These are phyloP conservation scores for Ibidorhyncha struthersii DNA, from an alignment of 2,113 vertebrate genomes.

Conservation along the genomic window DNA sequence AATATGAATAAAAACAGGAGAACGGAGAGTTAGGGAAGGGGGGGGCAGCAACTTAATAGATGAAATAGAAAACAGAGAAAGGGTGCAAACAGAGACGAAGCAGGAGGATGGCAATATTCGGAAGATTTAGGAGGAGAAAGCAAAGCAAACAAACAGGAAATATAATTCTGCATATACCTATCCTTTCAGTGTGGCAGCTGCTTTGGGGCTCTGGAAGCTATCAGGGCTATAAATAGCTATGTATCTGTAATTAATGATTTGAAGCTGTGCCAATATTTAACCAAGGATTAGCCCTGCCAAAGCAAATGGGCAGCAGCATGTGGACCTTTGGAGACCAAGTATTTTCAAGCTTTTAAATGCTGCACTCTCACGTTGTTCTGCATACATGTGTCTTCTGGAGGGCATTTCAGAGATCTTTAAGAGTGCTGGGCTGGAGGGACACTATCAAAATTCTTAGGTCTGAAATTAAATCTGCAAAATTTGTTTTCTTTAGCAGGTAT, in stretches of 20 bases:
- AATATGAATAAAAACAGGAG: neutral
- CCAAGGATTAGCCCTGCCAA: neutral
- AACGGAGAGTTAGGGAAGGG: neutral
- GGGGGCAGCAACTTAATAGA: neutral
- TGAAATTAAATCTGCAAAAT: neutral
- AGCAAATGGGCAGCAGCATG: neutral
- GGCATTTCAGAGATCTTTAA: neutral
- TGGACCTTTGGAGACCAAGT: neutral
- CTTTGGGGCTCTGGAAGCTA: neutral
- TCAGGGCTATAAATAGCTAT: neutral
- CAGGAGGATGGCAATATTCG: neutral
- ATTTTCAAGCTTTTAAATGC: neutral
- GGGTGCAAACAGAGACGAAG: neutral
- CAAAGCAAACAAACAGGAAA: neutral
- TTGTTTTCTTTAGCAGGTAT: neutral
- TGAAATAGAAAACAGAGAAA: neutral
- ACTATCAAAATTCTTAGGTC: neutral
- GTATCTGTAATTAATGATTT: neutral
- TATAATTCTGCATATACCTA: neutral
- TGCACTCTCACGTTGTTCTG: accelerated
- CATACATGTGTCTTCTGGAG: neutral
- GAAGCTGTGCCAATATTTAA: neutral
- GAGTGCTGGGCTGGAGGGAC: neutral
- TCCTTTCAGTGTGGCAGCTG: neutral
- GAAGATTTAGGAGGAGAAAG: neutral